Conservation (phyloP, 1,140 invertebrate genomes). For the Gyrodactylus salaris region DNA sequence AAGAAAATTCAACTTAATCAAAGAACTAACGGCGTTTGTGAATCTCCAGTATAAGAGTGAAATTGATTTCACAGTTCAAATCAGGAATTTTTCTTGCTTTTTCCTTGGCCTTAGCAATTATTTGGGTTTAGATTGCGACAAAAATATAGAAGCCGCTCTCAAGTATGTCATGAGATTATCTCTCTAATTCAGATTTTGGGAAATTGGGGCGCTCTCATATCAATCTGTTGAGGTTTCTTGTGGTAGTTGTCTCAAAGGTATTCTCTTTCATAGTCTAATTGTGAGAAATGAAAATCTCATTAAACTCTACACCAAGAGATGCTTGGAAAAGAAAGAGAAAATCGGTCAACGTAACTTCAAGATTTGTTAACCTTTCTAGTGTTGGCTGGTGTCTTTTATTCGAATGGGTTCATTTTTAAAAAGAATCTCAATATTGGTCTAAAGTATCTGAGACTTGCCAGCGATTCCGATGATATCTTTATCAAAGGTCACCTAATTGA, state of each 20-base stretch:
- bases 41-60: too few relatives aligned
- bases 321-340: background rate
- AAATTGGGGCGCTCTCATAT: background rate
- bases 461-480: background rate
- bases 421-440: background rate
- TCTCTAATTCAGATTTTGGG: background rate
- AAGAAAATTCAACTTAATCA: too few relatives aligned
- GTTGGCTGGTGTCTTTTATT: background rate
- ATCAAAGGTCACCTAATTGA: background rate
- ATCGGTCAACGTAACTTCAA: too few relatives aligned
- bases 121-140: background rate
- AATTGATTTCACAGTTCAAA: background rate
- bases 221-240: background rate
- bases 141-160: background rate
- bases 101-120: background rate
- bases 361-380: background rate
- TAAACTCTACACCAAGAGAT: background rate
- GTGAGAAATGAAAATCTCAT: background rate
- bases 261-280: background rate
- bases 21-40: too few relatives aligned
- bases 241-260: background rate
- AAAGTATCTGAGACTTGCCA: background rate
- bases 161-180: background rate
- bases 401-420: background rate
- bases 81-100: background rate